Base-by-base conservation (phyloP, 2,888 invertebrate species). In the Thelaira solivaga region DNA sequence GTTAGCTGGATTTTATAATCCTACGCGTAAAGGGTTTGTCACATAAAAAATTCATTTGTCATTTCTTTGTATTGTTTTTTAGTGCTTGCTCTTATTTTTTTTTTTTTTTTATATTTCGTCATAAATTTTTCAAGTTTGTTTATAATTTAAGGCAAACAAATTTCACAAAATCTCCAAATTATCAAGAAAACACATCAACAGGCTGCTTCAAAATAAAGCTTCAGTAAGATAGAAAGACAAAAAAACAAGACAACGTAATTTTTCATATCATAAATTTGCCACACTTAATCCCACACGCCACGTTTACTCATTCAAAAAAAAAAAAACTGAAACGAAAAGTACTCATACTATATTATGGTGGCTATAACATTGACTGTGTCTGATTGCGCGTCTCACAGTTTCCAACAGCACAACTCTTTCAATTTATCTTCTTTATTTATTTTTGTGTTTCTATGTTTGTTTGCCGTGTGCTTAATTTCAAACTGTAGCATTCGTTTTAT, bases 21-120 rank as follows among this genome's bases (percentile, higher is more conserved):
- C 85, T 81, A 81, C 81, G 82, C 83, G 81, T 84, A 83, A 83
- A 85, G 83, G 85, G 84, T 84, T 85, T 86, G 86, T 86, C 86
- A 86, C 86, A 86, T 84, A 85, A 81, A 83, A 84, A 85, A 86
- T 82, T 84, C 86, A 86, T 86, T 86, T 86, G 85, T 86, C 86
- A 86, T 85, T 82, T 57, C 22, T 82, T 83, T 81, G 10, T 41
- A 6, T 59, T 69, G 11, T 7, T 26, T 34, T 4, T 34, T 43
- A 22, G 4, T 8, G 4, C 31, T 31, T 31, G 8, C 8, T n/a
- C n/a, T 4, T 24, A 16, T 6, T 39, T 49, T 43, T 18, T 10
- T 43, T 49, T 18, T 10, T 16, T 41, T 57, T 20, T 31, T 62
- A 31, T 26, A 65, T n/a, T n/a, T n/a, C n/a, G n/a, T n/a, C n/a